phyloP scores from a whole-genome alignment of 2,888 invertebrate species.

The Eilema caniola region DNA sequence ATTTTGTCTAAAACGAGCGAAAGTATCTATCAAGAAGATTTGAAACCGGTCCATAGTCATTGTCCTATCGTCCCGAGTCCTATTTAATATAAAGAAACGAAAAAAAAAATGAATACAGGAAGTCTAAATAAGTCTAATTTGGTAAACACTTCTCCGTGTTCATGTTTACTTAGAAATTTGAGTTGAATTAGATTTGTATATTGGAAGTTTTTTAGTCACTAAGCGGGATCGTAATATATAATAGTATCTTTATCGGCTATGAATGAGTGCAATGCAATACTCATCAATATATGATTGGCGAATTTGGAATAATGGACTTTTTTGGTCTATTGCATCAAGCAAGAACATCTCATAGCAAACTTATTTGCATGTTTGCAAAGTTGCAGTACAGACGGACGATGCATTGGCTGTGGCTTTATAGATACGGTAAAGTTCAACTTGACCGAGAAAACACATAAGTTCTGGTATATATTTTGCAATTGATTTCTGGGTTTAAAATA shows the following conservation, averaged over 20 bases:
- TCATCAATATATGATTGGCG: neutral
- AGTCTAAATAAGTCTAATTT: no score
- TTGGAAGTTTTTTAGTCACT: neutral
- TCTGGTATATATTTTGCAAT: neutral
- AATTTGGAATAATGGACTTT: neutral
- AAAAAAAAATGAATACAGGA: no score
- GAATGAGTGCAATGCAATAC: no score
- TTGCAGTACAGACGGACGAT: neutral
- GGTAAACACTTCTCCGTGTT: neutral
- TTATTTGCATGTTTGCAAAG: neutral
- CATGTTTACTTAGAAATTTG: neutral
- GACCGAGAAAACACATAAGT: neutral
- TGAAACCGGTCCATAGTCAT: neutral
- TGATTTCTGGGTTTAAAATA: conserved; percentile 5
- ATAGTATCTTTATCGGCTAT: neutral
- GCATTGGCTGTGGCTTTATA: neutral
- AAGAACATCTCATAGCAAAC: no score
- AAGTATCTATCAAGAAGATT: neutral
- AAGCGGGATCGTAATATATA: neutral
- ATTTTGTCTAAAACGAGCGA: neutral
- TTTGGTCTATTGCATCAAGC: neutral
- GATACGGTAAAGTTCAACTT: neutral
- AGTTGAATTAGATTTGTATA: no score
- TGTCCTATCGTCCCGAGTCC: no score
- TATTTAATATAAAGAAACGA: no score